Evolutionary conservation across 2,888 invertebrate genomes (phyloP), one percentile per base, ranked within the genome.

Genomic region (Chydorus sphaericus): DNA sequence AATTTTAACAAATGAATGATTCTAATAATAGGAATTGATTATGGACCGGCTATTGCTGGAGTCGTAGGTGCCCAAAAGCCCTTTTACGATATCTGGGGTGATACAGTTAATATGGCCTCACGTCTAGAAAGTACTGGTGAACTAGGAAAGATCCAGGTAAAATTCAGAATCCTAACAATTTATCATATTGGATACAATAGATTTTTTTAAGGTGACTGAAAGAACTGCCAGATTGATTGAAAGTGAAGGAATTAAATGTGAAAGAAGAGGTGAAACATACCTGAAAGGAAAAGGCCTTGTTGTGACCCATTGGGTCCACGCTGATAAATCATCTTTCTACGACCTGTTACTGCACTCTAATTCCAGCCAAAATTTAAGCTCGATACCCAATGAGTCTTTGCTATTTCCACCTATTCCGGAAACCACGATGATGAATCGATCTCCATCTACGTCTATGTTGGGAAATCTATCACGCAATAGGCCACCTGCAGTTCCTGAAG

Each of bases 81-180:
- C 18, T 36, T 57, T 6, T 94, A 93, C 68, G 94, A 96, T 68
- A 91, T 94, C 65, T 96, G 94, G 93, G 94, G 94, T 0, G 87
- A 94, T 70, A 85, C 93, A 0, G 94, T 94, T 0, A 96, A 96
- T 70, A 85, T 96, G 79, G 92, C 96, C 3, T 91, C 92, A 1
- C 76, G 96, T 64, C 92, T 96, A 92, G 94, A 94, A 66, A 88
- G 88, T 1, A 89, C 87, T 1, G 94, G 94, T 7, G 74, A 82
- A 60, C 76, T 82, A 2, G 84, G 85, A 39, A 77, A 78, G 68
- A 85, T 88, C 63, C 87, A 88, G 72, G 83, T 83, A 57, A 44
- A 5, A 20, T 4, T 38, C 20, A 44, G 20, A 20, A 44, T 44
- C 4, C 20, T n/a, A n/a, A 18, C 20, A 2, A 6, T 44, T n/a